Percentiles rank a stretch among this genome's conserved stretches.
Evolutionary conservation across 2,888 invertebrate genomes (phyloP).

Genomic region (Dasypolia templi): DNA sequence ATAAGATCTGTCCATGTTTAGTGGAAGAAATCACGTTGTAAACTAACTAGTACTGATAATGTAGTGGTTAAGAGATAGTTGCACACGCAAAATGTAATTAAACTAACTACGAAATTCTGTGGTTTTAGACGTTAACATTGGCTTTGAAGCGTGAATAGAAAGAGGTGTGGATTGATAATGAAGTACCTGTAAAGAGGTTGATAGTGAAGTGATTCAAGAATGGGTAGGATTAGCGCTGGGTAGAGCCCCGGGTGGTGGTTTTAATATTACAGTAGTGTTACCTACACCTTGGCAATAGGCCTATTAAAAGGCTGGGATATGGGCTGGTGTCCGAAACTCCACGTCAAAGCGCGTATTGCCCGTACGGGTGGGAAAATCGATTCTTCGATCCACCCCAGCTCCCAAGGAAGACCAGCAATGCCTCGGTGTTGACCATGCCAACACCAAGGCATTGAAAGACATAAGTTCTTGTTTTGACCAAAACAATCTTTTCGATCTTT

Average conservation of each 20-base stretch:
- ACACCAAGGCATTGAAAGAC: too few species aligned
- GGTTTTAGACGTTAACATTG: conserved; percentile 25
- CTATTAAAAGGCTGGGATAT: not conserved
- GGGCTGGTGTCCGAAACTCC: not conserved
- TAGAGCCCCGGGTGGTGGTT: not conserved
- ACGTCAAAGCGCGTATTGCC: not conserved
- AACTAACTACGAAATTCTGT: conserved; percentile 41
- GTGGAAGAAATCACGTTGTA: conserved; percentile 68
- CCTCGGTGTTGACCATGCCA: too few species aligned
- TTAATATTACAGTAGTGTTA: not conserved
- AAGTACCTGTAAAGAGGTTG: not conserved
- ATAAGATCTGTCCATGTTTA: conserved; percentile 66
- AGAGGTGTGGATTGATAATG: conserved; percentile 19
- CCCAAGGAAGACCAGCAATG: not conserved
- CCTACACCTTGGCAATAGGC: not conserved
- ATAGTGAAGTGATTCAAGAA: not conserved
- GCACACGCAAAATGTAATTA: conserved; percentile 45
- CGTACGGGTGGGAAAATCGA: too few species aligned
- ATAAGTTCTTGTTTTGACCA: not conserved
- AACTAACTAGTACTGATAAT: conserved; percentile 39
- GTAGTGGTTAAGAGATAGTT: conserved; percentile 52
- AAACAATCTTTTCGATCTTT: not conserved
- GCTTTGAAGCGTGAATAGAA: conserved; percentile 5
- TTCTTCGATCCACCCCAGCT: not conserved
- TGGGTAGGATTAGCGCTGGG: not conserved